Conservation (phyloP, 2,888 invertebrate genomes). For the Ophion slaviceki region DNA sequence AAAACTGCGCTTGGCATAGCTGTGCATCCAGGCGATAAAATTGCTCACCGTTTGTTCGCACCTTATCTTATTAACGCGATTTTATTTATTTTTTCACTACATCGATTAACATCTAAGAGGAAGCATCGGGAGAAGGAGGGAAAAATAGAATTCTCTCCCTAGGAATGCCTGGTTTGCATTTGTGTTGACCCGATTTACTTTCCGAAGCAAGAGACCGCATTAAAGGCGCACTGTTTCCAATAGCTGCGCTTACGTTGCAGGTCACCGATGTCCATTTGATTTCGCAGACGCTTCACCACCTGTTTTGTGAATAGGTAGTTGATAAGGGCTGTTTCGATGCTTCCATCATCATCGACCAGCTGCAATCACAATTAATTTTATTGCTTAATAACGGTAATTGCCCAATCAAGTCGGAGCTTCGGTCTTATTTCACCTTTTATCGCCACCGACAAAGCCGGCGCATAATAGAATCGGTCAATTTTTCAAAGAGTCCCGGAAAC, state of each 20-base stretch:
- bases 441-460: too few species aligned
- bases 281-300: slow-evolving; percentile 83
- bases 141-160: slow-evolving; percentile 41
- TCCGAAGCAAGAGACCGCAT: slow-evolving; percentile 86
- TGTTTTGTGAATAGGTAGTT: slow-evolving; percentile 85
- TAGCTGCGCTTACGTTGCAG: slow-evolving; percentile 85
- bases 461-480: too few species aligned
- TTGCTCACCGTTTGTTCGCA: slow-evolving; percentile 35
- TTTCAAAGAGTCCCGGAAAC: too few species aligned
- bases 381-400: not conserved
- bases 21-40: not conserved
- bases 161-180: slow-evolving; percentile 16
- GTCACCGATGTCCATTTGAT: slow-evolving; percentile 83
- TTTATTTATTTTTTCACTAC: slow-evolving; percentile 36
- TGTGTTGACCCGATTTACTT: slow-evolving; percentile 77
- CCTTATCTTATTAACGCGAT: slow-evolving; percentile 8
- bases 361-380: slow-evolving; percentile 69
- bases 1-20: too few species aligned
- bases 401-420: too few species aligned
- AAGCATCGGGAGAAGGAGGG: slow-evolving; percentile 14
- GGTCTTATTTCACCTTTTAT: too few species aligned
- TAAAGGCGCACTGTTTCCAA: slow-evolving; percentile 86
- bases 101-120: slow-evolving; percentile 49
- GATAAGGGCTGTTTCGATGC: slow-evolving; percentile 84
- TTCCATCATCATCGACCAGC: slow-evolving; percentile 81